These are phyloP conservation scores for Amphipoea oculea DNA, from an alignment of 2,888 invertebrate species.

Conservation along the genomic window DNA sequence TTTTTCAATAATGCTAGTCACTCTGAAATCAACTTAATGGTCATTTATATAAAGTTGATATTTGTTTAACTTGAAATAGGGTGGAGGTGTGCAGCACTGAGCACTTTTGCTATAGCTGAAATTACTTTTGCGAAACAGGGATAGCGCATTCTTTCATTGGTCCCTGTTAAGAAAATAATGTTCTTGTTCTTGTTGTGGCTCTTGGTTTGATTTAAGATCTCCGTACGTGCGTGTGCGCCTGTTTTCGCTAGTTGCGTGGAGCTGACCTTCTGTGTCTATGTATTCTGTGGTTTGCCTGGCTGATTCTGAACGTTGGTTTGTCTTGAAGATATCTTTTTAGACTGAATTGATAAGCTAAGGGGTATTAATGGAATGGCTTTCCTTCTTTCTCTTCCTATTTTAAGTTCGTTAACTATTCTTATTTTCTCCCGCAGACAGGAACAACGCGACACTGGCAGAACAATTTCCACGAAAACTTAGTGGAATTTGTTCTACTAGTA, in stretches of 20 bases:
- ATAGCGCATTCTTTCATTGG: not conserved
- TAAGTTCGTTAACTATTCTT: not conserved
- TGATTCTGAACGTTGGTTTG: slow-evolving; percentile 49
- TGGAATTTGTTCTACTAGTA: not conserved
- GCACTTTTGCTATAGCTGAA: too few species aligned
- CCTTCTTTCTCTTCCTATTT: slow-evolving; percentile 10
- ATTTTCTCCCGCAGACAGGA: not conserved
- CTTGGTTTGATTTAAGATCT: not conserved
- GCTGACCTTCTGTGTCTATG: slow-evolving; percentile 6
- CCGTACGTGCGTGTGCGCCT: not conserved
- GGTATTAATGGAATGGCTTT: slow-evolving; percentile 27
- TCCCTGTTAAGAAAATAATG: not conserved
- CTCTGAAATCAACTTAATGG: too few species aligned
- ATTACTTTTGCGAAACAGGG: not conserved
- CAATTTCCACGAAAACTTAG: not conserved
- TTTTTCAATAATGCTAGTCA: too few species aligned
- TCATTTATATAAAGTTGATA: too few species aligned
- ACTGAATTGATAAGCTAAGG: slow-evolving; percentile 48
- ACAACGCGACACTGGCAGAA: not conserved
- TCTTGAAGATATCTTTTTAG: slow-evolving; percentile 43
- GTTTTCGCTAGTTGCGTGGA: not conserved
- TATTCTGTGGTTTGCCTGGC: slow-evolving; percentile 27
- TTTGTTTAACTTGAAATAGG: too few species aligned
- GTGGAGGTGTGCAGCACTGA: too few species aligned
- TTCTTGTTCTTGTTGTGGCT: not conserved